A percentile compares a stretch with the other conserved stretches of the same genome.
These are phyloP conservation scores for Cossypha dichroa DNA, from an alignment of 2,797 vertebrate species.

Conservation along the genomic window DNA sequence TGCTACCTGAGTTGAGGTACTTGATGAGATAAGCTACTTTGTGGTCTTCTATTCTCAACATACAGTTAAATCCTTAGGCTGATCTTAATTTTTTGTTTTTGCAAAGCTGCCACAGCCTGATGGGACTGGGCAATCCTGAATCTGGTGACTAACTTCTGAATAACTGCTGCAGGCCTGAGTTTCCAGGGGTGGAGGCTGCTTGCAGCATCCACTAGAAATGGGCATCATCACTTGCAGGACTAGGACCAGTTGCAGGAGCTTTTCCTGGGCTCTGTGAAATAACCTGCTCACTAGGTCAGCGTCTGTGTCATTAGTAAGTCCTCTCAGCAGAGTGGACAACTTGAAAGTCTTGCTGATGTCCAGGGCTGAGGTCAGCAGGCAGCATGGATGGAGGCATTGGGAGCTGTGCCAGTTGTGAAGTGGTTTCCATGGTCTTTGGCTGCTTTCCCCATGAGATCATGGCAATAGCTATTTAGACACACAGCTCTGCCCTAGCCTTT, in stretches of 20 bases:
- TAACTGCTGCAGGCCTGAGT: neutral
- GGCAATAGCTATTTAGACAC: conserved; percentile 20
- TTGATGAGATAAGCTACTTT: neutral
- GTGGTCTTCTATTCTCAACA: neutral
- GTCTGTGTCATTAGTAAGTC: neutral
- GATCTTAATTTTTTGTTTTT: neutral
- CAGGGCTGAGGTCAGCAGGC: conserved; percentile 9
- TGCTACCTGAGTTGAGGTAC: neutral
- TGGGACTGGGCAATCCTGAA: neutral
- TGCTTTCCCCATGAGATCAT: conserved; percentile 57
- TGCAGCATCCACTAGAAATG: neutral
- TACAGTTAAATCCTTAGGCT: neutral
- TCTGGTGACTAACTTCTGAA: neutral
- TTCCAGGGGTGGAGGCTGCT: neutral
- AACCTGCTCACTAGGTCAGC: neutral
- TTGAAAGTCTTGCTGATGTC: neutral
- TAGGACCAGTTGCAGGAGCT: neutral
- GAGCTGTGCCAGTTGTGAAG: conserved; percentile 5
- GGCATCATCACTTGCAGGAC: neutral
- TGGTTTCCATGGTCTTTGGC: conserved; percentile 53
- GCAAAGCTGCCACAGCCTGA: neutral
- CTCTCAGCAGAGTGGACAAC: neutral
- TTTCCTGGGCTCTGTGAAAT: neutral
- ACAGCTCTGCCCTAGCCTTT: neutral
- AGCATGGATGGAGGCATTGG: neutral